Conservation (phyloP, 2,797 vertebrate genomes). For the Sebastes minor region DNA sequence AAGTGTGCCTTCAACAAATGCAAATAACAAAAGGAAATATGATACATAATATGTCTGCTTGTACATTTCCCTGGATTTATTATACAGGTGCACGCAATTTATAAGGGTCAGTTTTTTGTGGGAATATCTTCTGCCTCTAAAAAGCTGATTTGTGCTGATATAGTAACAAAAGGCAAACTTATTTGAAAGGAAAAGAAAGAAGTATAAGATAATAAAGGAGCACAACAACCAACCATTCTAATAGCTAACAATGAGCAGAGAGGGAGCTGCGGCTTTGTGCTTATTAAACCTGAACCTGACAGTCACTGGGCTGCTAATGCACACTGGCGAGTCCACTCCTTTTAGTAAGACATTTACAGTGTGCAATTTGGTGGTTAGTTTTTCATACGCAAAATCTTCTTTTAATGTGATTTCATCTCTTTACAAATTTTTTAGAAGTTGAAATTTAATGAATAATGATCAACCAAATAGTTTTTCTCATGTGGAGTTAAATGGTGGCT, state of each 20-base stretch:
- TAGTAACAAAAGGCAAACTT: background rate
- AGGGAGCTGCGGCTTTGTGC: background rate
- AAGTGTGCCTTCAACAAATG: background rate
- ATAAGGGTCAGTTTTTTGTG: background rate
- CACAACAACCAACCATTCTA: background rate
- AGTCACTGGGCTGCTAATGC: background rate
- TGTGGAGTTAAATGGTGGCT: background rate
- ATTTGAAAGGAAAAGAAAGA: background rate
- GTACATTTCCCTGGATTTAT: background rate
- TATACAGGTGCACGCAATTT: background rate
- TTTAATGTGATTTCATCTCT: background rate
- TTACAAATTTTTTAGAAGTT: too few species aligned
- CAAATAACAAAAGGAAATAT: slow-evolving; percentile 1
- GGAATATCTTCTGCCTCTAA: background rate
- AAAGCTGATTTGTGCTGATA: background rate
- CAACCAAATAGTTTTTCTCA: background rate
- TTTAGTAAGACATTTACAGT: background rate
- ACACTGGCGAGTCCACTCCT: background rate
- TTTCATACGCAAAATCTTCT: background rate
- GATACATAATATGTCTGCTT: background rate
- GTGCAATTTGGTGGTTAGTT: background rate
- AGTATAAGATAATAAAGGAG: background rate
- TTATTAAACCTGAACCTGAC: background rate
- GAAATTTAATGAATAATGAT: background rate
- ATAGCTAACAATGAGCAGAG: background rate